phyloP scores from a whole-genome alignment of 2,797 vertebrate genomes.

The Allobates femoralis region DNA sequence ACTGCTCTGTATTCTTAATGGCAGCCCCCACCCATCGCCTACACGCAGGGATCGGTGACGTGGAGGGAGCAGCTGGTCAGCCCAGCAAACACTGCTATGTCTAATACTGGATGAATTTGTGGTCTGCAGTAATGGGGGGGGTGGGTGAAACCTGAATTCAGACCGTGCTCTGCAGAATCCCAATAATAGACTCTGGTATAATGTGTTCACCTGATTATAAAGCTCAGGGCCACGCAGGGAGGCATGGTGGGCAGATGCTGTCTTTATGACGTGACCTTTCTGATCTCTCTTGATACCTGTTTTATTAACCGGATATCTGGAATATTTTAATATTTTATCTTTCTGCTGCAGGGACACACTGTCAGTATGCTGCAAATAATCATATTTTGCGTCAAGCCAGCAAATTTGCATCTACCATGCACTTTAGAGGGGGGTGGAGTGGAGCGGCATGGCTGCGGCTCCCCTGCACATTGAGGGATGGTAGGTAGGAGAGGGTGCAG shows the following conservation, averaged over 20 bases:
- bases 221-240: neutral
- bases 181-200: neutral
- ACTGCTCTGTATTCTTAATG: neutral
- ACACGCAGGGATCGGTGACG: slow-evolving; percentile 29
- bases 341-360: neutral
- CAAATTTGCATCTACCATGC: too few relatives aligned
- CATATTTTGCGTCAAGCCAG: neutral
- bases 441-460: too few relatives aligned
- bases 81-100: neutral
- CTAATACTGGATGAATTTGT: slow-evolving; percentile 15
- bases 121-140: slow-evolving; percentile 18
- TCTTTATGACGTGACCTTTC: neutral
- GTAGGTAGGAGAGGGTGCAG: too few relatives aligned
- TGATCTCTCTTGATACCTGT: neutral
- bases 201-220: slow-evolving; percentile 22
- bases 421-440: too few relatives aligned
- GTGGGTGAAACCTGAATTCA: neutral
- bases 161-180: neutral
- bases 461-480: too few relatives aligned
- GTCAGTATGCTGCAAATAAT: neutral
- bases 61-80: slow-evolving; percentile 30
- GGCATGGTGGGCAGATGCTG: neutral
- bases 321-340: neutral
- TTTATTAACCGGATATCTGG: neutral
- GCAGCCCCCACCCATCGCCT: slow-evolving; percentile 12